phyloP scores from a whole-genome alignment of 2,113 vertebrate genomes.

The Rhinoptilus africanus region DNA sequence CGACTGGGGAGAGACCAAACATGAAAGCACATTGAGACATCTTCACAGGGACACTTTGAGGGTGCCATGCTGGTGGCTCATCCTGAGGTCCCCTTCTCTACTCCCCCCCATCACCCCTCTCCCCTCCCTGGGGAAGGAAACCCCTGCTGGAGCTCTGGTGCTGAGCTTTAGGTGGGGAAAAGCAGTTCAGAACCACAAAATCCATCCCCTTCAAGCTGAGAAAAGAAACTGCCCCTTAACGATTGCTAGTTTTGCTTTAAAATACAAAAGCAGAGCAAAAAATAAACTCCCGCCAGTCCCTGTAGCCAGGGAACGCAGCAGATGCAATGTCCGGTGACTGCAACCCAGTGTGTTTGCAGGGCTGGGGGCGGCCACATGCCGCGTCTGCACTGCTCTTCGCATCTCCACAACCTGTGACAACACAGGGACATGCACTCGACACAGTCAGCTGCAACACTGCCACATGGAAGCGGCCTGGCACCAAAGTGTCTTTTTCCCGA shows the following conservation, averaged over 20 bases:
- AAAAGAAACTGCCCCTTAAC: background rate
- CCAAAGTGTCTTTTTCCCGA: background rate
- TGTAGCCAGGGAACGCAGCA: background rate
- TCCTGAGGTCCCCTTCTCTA: background rate
- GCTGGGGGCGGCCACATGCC: background rate
- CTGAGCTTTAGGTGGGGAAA: accelerated
- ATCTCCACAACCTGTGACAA: background rate
- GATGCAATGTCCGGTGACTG: background rate
- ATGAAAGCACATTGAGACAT: accelerated
- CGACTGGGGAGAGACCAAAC: background rate
- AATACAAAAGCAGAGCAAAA: background rate
- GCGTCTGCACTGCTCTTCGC: too few relatives aligned
- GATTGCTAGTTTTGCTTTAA: background rate
- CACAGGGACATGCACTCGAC: accelerated
- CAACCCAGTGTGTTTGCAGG: background rate
- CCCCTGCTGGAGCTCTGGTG: background rate
- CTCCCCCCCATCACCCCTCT: background rate
- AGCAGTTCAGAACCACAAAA: background rate
- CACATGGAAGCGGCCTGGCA: accelerated
- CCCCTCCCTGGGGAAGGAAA: background rate
- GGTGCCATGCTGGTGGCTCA: background rate
- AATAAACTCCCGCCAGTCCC: accelerated
- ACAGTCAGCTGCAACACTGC: accelerated
- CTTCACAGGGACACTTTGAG: background rate
- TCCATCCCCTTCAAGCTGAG: accelerated